Evolutionary conservation across 2,797 vertebrate species (phyloP), one percentile per base, ranked within the genome.

Genomic region (Spinibarbus caldwelli): DNA sequence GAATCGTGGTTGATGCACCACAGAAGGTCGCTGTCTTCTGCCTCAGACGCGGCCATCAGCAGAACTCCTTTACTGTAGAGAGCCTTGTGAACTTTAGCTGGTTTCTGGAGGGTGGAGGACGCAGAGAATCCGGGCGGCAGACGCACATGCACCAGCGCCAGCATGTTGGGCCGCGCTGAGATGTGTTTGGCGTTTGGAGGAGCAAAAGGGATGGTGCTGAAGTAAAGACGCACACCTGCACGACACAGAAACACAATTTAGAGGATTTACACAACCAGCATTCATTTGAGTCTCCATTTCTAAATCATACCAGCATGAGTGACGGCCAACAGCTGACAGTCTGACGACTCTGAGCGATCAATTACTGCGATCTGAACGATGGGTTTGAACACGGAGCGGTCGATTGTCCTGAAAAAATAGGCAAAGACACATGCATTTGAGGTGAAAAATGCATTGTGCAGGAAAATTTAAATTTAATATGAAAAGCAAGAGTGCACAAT

Each of bases 1-100:
- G 97, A 98, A 91, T 99, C 98, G 2, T 99, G 97, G 91, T 97
- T 99, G 87, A 99, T 96, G 91, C 98, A 99, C 98, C 98, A 99
- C 78, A 99, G 92, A 71, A 98, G 94, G 88, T 99, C 98, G 87
- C 95, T 97, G 93, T 99, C 98, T 89, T 99, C 98, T 0, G 97
- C 97, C 94, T 99, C 97, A 31, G 97, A 99, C 21, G 98, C 97
- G 29, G 98, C 93, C 98, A 99, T 97, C 72, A 99, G 91, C 36
- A 99, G 88, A 91, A 99, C 94, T 0, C 98, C 98, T 96, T 96
- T 97, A 92, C 93, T 97, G 83, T 99, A 97, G 64, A 99, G 95
- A 79, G 97, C 97, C 91, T 97, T 99, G 85, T 99, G 98, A 73
- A 99, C 96, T 86, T 98, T 99, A 54, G 96, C 90, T 1, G 98